Evolutionary conservation across 2,113 vertebrate species (phyloP), one percentile per base, ranked within the genome.

Genomic region (Zosterops lateralis): DNA sequence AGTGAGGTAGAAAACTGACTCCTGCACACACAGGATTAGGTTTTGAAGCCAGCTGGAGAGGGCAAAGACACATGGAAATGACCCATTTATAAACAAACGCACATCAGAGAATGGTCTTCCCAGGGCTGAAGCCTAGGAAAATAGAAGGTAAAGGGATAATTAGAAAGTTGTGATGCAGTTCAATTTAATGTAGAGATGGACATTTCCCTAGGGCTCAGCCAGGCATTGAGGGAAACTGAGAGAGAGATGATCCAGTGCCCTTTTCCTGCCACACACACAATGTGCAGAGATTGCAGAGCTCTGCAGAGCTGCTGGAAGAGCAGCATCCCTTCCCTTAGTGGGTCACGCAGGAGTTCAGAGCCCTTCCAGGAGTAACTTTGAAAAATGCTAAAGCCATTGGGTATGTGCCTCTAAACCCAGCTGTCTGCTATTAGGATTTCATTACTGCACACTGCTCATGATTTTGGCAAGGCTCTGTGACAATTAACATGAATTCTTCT

Each of bases 361-460:
- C 19, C 51, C 64, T 76, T 73, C 56, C 54, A 91, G 79, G 20
- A 93, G 71, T 18, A 73, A 68, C 72, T 36, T 12, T 62, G 64
- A 12, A 60, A 75, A 67, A 34, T 7, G 29, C 22, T 81, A 25
- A 88, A 84, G 57, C 45, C 54, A 20, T 74, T 57, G 65, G 44
- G 68, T 51, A 36, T 45, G 45, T 1, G 44, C 61, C 92, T 93
- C 95, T 72, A 83, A 86, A 87, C 7, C 40, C 92, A 96, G 87
- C 93, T 97, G 94, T 81, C 94, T 92, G 90, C 92, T 95, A 90
- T 97, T 97, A 97, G 84, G 42, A 95, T 92, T 97, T 96, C 94
- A 96, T 92, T 96, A 93, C 87, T 89, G 93, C 44, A 15, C 74
- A 54, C 90, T 79, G 78, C 93, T 96, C 79, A 64, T 77, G 94